phyloP scores from a whole-genome alignment of 2,113 vertebrate species.

The Ifrita kowaldi region DNA sequence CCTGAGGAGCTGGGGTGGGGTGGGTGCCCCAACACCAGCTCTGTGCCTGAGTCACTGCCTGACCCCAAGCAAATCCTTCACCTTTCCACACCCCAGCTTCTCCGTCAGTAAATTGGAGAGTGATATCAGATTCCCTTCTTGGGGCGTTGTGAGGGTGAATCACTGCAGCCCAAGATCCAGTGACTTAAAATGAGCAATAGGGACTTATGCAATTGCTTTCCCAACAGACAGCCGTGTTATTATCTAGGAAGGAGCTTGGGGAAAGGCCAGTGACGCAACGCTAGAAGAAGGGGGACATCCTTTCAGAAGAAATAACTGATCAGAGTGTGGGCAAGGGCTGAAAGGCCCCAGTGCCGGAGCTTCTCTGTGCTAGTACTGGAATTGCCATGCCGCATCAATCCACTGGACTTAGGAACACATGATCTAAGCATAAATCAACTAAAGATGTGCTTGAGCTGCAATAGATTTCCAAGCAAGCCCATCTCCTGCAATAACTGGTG shows the following conservation, averaged over 20 bases:
- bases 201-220: slow-evolving; percentile 29
- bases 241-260: neutral
- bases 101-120: neutral
- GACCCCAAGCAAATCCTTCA: slow-evolving; percentile 22
- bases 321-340: neutral
- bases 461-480: neutral
- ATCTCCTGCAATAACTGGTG: neutral
- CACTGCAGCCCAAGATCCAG: neutral
- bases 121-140: neutral
- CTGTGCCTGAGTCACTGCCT: neutral
- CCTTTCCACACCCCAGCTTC: slow-evolving; percentile 14
- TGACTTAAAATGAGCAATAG: neutral
- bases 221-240: neutral
- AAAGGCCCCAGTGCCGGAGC: neutral
- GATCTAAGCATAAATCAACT: neutral
- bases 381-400: neutral
- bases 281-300: neutral
- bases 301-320: neutral
- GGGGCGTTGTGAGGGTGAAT: slow-evolving; percentile 28
- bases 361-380: neutral
- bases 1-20: neutral
- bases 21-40: fast-evolving
- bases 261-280: neutral
- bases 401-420: neutral
- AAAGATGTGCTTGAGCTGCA: neutral